These are phyloP conservation scores for Musca vetustissima DNA, from an alignment of 1,140 invertebrate genomes.

Conservation along the genomic window DNA sequence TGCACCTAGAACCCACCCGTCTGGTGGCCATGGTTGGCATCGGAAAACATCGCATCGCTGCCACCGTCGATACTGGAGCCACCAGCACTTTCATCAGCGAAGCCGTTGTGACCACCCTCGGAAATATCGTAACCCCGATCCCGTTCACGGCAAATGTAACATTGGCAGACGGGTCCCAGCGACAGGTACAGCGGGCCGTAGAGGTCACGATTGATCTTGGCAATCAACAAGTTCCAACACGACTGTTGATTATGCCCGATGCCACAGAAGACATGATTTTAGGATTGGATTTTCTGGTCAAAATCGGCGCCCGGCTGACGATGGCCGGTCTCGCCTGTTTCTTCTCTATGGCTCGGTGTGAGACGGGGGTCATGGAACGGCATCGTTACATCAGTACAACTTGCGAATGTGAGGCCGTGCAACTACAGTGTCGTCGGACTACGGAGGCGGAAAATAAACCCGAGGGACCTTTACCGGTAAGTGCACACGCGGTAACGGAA, in stretches of 20 bases:
- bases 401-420: no score
- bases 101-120: not conserved
- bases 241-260: not conserved
- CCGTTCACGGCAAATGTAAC: not conserved
- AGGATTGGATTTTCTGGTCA: not conserved
- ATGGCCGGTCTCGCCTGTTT: not conserved
- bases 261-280: not conserved
- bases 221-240: not conserved
- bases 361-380: no score
- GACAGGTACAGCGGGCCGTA: not conserved
- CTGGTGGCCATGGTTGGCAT: not conserved
- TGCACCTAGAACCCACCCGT: not conserved
- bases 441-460: not conserved
- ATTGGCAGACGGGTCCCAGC: not conserved
- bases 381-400: no score
- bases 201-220: not conserved
- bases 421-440: not conserved
- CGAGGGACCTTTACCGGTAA: not conserved
- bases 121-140: not conserved
- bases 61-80: not conserved
- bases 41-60: not conserved
- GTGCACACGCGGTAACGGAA: not conserved
- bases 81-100: not conserved
- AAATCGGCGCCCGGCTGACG: not conserved
- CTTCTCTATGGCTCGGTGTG: no score